Base-by-base conservation (phyloP, 1,140 invertebrate genomes). In the Coptotermes formosanus region DNA sequence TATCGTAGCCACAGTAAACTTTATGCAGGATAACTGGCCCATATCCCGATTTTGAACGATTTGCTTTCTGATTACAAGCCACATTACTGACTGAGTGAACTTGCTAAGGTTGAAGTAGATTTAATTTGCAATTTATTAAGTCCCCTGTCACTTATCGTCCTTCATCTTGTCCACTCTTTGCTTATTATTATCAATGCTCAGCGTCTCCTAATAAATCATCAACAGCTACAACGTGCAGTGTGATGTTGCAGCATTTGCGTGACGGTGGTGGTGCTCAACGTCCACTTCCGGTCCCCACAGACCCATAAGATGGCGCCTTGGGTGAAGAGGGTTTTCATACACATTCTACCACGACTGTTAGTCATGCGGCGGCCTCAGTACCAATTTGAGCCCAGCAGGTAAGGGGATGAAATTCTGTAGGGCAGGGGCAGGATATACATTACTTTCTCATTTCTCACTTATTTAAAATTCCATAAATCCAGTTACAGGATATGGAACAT, bases 281-380 rank as follows among this genome's bases (percentile, higher is more conserved):
- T 98, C 45, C 97, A 99, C 91, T 99, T 98, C 90, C 95, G 98
- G 64, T 98, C 97, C 55, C 97, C 98, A 16, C 97, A 98, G 89
- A 99, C 97, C 16, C 97, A 99, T 91, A 94, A 94, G 90, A 98
- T 99, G 97, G 95, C 97, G 30, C 96, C 97, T 0, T 98, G 97
- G 97, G 96, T 98, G 25, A 95, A 97, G 86, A 92, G 96, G 86
- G 96, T 98, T 64, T 98, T 98, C 90, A 97, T 98, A 83, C 96
- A 97, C 89, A 96, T 98, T 88, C 93, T 99, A 83, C 97, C 97
- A 9, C 93, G 96, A 87, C 92, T 97, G 82, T 92, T 97, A 84
- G 95, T 96, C 55, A 97, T 97, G 94, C 94, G 95, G 88, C 93
- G 96, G 88, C 96, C 96, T 6, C 95, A 96, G 87, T 97, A 96